phyloP scores from a whole-genome alignment of 2,888 invertebrate genomes.

The Parnassius glacialis region DNA sequence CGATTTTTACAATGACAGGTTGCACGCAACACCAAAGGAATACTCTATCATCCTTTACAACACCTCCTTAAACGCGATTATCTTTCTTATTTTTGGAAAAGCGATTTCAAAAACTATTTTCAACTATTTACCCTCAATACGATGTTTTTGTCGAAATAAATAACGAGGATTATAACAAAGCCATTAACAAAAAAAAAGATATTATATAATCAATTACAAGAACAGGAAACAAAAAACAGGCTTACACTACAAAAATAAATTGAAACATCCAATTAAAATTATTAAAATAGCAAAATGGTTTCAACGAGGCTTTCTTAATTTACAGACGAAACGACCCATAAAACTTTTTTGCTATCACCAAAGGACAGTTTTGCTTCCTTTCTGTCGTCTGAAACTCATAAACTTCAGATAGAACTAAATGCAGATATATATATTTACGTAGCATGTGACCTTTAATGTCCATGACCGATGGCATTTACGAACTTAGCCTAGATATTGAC shows the following conservation, averaged over 20 bases:
- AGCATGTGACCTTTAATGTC: conserved; percentile 20
- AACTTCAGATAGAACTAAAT: conserved; percentile 5
- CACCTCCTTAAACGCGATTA: too few relatives aligned
- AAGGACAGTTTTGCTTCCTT: conserved; percentile 5
- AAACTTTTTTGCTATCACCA: conserved; percentile 1
- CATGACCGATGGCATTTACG: conserved; percentile 27
- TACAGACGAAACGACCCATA: conserved; percentile 24
- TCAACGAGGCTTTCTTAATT: conserved; percentile 27
- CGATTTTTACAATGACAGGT: too few relatives aligned
- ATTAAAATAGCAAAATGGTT: conserved; percentile 23
- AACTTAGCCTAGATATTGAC: conserved; percentile 23
- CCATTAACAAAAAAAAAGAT: neutral
- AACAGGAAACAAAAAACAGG: neutral
- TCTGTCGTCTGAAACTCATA: conserved; percentile 10
- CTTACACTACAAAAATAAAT: conserved; percentile 3
- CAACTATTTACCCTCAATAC: too few relatives aligned
- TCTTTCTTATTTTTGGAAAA: too few relatives aligned
- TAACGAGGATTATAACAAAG: too few relatives aligned
- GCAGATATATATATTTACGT: conserved; percentile 15
- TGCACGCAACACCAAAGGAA: too few relatives aligned
- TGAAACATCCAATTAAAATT: conserved; percentile 26
- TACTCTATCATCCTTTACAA: too few relatives aligned
- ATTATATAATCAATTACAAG: neutral
- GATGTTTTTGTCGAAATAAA: too few relatives aligned
- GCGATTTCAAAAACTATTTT: too few relatives aligned